phyloP scores from a whole-genome alignment of 1,140 invertebrate species.

The Leptopilina clavipes region DNA sequence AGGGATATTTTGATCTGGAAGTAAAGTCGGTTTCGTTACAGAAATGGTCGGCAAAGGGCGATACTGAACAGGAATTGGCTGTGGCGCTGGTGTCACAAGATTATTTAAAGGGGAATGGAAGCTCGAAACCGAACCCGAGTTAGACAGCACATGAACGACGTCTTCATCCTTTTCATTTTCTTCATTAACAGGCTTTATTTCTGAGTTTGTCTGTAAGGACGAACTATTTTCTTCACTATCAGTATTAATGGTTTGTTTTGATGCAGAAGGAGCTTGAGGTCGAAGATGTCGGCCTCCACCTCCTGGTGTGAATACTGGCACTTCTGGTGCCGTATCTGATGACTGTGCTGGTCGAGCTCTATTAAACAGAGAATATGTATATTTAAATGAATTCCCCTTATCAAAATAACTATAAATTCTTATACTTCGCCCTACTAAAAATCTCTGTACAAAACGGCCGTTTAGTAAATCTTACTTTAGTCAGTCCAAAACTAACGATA shows the following conservation, averaged over 20 bases:
- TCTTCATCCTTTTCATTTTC: slow-evolving; percentile 55
- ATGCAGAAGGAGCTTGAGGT: slow-evolving; percentile 56
- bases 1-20: slow-evolving; percentile 48
- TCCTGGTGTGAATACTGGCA: slow-evolving; percentile 44
- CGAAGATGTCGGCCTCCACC: slow-evolving; percentile 40
- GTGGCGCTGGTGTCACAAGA: slow-evolving; percentile 38
- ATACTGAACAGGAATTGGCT: slow-evolving; percentile 30
- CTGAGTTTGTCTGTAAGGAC: slow-evolving; percentile 63
- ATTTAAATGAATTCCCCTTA: background rate
- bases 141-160: slow-evolving; percentile 59
- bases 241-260: slow-evolving; percentile 60
- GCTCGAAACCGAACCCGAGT: slow-evolving; percentile 45
- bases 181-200: slow-evolving; percentile 63
- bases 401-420: too few relatives aligned
- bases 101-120: slow-evolving; percentile 46
- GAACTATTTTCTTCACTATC: slow-evolving; percentile 53
- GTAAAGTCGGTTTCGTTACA: slow-evolving; percentile 22
- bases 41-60: slow-evolving; percentile 1
- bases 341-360: slow-evolving; percentile 72
- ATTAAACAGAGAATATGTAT: background rate
- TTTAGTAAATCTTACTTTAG: too few relatives aligned
- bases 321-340: slow-evolving; percentile 74
- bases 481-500: too few relatives aligned
- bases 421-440: too few relatives aligned
- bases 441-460: too few relatives aligned